Base-by-base conservation (phyloP, 2,113 vertebrate genomes). In the Ursus arctos region DNA sequence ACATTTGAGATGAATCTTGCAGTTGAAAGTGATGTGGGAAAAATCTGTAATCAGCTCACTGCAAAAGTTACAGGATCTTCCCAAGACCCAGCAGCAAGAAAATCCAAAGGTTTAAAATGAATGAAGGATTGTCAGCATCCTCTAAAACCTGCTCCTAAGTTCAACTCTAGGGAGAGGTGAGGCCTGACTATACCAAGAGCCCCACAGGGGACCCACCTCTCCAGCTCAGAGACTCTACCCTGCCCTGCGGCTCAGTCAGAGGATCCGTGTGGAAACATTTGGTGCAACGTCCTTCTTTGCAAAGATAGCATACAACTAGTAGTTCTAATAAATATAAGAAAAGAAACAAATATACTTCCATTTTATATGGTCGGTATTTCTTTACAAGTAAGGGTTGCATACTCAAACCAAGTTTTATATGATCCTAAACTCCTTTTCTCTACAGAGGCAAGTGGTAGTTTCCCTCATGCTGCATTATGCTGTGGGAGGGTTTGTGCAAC, bases 251-350 rank as follows among this genome's bases (percentile, higher is more conserved):
- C 47, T 36, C 8, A 63, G 22, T 76, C 26, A 57, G 22, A 90
- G 36, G 5, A 16, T 72, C 7, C 82, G 33, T 22, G 19, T 36
- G 59, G 47, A 83, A 81, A 94, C 51, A 10, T 49, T 74, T 77
- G n/a, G 71, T 86, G 59, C 13, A 28, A 43, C 2, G 40, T 36
- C 26, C 15, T 18, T 36, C 59, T 86, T n/a, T 40, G 28, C 53
- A 81, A 88, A 4, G 26, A 13, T 72, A 80, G 19, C 19, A 53
- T 65, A 79, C 65, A 86, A 86, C 28, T 77, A 40, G 14, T 53
- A 57, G 26, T 71, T 88, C 57, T 95, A 94, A 95, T 61, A 81
- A 93, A 55, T 26, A 40, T 31, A 74, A 84, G 53, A 86, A 82
- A 96, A 88, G 19, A 93, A 94, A 79, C 1, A 53, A 93, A 74